Conservation (phyloP, 2,113 vertebrate genomes). For the Prolemur simus region DNA sequence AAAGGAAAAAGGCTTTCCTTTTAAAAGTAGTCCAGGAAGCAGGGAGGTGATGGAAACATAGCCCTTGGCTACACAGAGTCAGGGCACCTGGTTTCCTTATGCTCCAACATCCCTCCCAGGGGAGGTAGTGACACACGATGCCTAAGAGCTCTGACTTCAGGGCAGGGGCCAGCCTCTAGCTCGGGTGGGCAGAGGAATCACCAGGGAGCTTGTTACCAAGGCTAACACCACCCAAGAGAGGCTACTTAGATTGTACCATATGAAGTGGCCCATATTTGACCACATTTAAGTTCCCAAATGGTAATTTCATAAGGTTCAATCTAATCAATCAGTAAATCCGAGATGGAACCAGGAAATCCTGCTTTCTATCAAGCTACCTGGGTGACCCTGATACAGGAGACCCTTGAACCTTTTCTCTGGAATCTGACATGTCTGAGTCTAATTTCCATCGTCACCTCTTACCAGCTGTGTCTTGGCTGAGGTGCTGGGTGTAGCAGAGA, state of each 20-base stretch:
- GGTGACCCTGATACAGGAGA: neutral
- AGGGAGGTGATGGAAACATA: neutral
- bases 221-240: neutral
- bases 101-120: neutral
- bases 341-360: neutral
- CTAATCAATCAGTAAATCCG: neutral
- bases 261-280: neutral
- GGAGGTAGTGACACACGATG: neutral
- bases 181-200: neutral
- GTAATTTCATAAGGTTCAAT: neutral
- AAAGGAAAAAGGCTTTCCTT: neutral
- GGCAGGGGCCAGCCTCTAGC: neutral
- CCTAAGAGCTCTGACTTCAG: neutral
- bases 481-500: neutral
- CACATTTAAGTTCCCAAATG: neutral
- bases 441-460: neutral
- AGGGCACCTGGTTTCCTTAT: neutral
- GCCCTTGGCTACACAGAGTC: neutral
- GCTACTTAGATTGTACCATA: neutral
- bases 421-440: neutral
- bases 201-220: neutral
- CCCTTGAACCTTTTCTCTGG: rapidly evolving
- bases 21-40: neutral
- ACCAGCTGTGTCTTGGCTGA: neutral
- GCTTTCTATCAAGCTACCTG: neutral